These are phyloP conservation scores for Pollenia amentaria DNA, from an alignment of 2,888 invertebrate species.

Conservation along the genomic window DNA sequence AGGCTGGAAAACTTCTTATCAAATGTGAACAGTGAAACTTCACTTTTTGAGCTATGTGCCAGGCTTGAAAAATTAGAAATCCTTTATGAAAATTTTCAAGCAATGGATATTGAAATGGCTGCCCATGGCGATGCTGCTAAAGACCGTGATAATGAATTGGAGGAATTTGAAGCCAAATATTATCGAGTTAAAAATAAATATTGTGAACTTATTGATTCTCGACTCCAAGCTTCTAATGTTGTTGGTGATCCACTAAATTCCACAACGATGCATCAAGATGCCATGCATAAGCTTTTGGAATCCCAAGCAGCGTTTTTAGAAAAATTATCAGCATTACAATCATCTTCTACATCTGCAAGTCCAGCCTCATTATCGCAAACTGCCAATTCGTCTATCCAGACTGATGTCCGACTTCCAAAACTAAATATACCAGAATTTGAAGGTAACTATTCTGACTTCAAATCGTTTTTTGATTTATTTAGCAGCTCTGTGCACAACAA, in stretches of 20 bases:
- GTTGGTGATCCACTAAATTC: conserved; percentile 37
- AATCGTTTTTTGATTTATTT: conserved; percentile 45
- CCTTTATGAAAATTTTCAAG: conserved; percentile 18
- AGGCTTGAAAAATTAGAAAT: conserved; percentile 40
- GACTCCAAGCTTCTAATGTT: background rate
- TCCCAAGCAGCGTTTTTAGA: conserved; percentile 46
- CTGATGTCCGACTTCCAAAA: conserved; percentile 51
- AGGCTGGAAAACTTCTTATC: too few species aligned
- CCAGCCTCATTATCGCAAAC: conserved; percentile 7
- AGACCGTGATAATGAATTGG: conserved; percentile 30
- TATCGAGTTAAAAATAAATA: conserved; percentile 34
- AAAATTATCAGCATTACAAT: conserved; percentile 28
- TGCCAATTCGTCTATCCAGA: conserved; percentile 21
- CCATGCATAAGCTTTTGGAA: conserved; percentile 43
- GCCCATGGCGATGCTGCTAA: conserved; percentile 20
- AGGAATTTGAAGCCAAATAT: conserved; percentile 45
- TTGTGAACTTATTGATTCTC: conserved; percentile 40
- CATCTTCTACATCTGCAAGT: background rate
- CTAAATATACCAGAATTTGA: conserved; percentile 52
- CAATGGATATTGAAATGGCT: conserved; percentile 24
- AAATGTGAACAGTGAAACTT: background rate
- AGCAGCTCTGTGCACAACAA: conserved; percentile 51
- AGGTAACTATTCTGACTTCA: conserved; percentile 51
- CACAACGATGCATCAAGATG: conserved; percentile 49
- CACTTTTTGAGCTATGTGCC: conserved; percentile 33